Conservation (phyloP, 1,140 invertebrate genomes). For the Hypsibius dujardini region DNA sequence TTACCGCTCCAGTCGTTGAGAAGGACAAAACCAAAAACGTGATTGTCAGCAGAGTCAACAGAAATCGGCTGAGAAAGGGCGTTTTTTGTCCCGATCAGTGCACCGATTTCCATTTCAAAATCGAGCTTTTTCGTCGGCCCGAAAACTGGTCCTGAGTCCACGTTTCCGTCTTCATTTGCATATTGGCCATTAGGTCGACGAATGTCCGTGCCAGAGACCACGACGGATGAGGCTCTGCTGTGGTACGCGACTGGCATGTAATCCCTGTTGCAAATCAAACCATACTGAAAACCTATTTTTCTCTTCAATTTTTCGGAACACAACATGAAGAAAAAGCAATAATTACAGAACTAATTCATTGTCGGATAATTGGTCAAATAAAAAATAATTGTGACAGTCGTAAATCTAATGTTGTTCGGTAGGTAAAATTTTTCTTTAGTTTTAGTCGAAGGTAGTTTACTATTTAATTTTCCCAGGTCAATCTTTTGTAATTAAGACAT, state of each 20-base stretch:
- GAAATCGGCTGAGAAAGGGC: background rate
- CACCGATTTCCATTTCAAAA: constrained; percentile 1
- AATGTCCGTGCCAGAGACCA: background rate
- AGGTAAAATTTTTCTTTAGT: no score
- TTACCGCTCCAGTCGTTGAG: constrained; percentile 5
- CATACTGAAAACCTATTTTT: no score
- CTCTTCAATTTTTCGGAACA: no score
- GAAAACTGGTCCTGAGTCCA: background rate
- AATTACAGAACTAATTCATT: no score
- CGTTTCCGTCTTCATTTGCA: background rate
- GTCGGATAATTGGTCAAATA: no score
- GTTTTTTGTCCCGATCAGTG: background rate
- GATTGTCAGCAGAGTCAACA: background rate
- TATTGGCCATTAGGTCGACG: constrained; percentile 3
- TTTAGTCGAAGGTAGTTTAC: no score
- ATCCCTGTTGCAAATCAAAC: background rate
- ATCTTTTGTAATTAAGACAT: no score
- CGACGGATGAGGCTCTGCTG: background rate
- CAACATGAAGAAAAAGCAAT: no score
- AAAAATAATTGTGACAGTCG: no score
- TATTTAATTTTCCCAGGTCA: no score
- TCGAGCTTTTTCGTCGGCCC: background rate
- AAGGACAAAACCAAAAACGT: background rate
- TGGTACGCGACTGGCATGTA: constrained; percentile 5
- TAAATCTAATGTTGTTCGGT: no score